Base-by-base conservation (phyloP, 2,797 vertebrate species). In the Semotilus atromaculatus region DNA sequence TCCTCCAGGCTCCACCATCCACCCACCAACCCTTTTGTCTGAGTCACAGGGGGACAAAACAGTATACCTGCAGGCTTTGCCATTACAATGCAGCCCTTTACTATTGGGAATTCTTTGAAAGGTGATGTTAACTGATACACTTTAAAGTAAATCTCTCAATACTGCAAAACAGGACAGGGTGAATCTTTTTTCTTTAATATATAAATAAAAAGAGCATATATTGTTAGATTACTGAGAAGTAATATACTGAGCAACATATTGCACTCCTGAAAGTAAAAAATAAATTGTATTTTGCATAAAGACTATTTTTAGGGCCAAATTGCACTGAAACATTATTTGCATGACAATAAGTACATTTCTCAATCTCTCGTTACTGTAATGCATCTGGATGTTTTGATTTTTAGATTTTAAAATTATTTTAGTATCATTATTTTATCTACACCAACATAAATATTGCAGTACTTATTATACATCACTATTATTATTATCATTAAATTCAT, bases 1-100 rank as follows among this genome's bases (percentile, higher is more conserved):
- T 53, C 55, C 73, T 73, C 26, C 82, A 81, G 82, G 34, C 51
- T 75, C 16, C 21, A 67, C 68, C 48, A 40, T 73, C 60, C 81
- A 80, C 70, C 75, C 68, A 53, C 45, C 45, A 55, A 66, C 14
- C 31, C 64, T 40, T 72, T 66, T 86, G 85, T 86, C 60, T 38
- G 29, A 81, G 67, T 36, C 75, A 40, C 14, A 3, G 3, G 34
- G 34, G 34, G 3, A 58, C 55, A 58, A 58, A n/a, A 58, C 53
- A 34, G 26, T 29, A 60, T 29, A 71, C 78, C 38, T 60, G 51
- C 18, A 55, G 67, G 80, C 60, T 40, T 83, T 64, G 11, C 67
- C 16, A 31, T 26, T 67, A 68, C 48, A 84, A 45, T 53, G 74
- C 45, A 19, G 10, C 11, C 18, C 21, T 77, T 68, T 64, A 16